phyloP scores from a whole-genome alignment of 1,140 invertebrate genomes.

The Solen grandis region DNA sequence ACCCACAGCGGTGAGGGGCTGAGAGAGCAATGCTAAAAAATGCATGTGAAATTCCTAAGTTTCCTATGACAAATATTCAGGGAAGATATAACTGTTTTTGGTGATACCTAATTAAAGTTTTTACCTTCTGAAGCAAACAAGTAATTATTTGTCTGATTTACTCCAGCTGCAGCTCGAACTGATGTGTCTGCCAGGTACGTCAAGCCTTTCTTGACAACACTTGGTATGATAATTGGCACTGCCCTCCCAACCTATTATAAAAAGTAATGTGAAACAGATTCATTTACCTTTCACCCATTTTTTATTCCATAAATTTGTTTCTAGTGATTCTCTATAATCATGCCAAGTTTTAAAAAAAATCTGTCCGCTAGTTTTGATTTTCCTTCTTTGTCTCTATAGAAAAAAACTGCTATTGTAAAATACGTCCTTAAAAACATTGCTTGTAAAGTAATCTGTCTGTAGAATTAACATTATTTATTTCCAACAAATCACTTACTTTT shows the following conservation, averaged over 20 bases:
- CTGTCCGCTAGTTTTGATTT: too few species aligned
- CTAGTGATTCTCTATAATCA: too few species aligned
- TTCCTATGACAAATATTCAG: too few species aligned
- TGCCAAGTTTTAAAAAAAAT: too few species aligned
- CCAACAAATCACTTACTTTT: constrained; percentile 9
- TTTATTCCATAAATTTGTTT: too few species aligned
- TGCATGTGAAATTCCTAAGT: too few species aligned
- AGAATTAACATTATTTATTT: neutral
- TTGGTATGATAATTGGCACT: constrained; percentile 15
- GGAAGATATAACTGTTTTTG: too few species aligned
- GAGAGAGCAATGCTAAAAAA: too few species aligned
- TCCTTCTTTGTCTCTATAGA: neutral
- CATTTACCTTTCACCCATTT: neutral
- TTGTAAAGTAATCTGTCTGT: neutral
- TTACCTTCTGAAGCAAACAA: constrained; percentile 9
- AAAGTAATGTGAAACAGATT: neutral
- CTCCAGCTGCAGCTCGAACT: neutral
- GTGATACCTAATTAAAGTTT: too few species aligned
- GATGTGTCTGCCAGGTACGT: neutral
- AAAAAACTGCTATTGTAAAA: neutral
- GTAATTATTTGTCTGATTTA: neutral
- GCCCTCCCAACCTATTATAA: constrained; percentile 1
- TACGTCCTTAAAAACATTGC: neutral
- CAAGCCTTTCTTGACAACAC: neutral
- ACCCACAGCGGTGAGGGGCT: too few species aligned